Evolutionary conservation across 2,113 vertebrate species (phyloP), one percentile per base, ranked within the genome.

Genomic region (Callionymus lyra): DNA sequence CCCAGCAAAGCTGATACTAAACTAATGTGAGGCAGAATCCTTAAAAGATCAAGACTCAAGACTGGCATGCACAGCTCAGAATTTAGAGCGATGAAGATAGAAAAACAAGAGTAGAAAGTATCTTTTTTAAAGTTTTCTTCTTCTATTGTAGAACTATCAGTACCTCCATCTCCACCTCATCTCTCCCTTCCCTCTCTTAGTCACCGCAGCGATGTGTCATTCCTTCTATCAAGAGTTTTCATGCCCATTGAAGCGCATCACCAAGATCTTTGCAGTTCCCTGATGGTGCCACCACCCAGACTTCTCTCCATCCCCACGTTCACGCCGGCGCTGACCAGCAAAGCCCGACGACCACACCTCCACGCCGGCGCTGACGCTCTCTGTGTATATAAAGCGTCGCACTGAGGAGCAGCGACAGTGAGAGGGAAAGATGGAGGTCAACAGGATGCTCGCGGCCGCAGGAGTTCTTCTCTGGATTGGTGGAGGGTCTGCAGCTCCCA

Each of bases 141-240:
- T 5, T 27, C 21, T 27, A 27, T 8, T 5, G 4, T 5, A 27
- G 21, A 27, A 27, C 21, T 8, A 27, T n/a, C n/a, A n/a, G n/a
- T n/a, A 27, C 21, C 61, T 77, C 50, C 42, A n/a, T 67, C 73
- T 70, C 53, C 37, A 42, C 32, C 63, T 68, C 71, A 56, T 72
- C 73, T 76, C 65, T 58, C n/a, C n/a, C 57, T 47, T 55, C 64
- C 59, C 68, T 70, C 70, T 72, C 75, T 85, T 85, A 85, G 81
- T 86, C 81, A 85, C 72, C 12, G 18, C 34, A n/a, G 36, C 56
- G 67, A 81, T 83, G 83, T 85, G 82, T 85, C 82, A 84, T 72
- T 74, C 63, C 83, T 87, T 85, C 79, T 86, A 76, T 75, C 75
- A 56, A 44, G 5, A 72, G 66, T 58, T 74, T 79, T 84, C 77